These are phyloP conservation scores for Prionchulus punctatus DNA, from an alignment of 2,888 invertebrate species.

Conservation along the genomic window DNA sequence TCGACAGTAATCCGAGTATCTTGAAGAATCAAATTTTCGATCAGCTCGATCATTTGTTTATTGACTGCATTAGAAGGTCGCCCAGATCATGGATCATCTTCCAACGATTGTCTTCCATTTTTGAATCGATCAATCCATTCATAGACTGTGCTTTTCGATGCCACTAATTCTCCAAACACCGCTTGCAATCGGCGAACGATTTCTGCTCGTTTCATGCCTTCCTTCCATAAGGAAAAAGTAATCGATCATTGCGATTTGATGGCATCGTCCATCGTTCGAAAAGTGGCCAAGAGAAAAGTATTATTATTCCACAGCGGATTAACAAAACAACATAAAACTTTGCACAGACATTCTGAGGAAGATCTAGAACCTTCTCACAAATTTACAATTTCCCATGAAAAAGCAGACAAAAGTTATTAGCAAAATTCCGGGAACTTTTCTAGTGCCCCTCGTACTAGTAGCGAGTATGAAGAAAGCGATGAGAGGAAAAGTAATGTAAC, in stretches of 20 bases:
- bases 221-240: not conserved
- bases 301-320: too few relatives aligned
- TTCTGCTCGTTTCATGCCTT: not conserved
- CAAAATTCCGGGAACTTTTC: too few relatives aligned
- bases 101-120: not conserved
- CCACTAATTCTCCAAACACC: not conserved
- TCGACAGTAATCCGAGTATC: not conserved
- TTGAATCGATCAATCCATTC: not conserved
- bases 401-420: too few relatives aligned
- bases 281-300: too few relatives aligned
- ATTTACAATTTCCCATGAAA: too few relatives aligned
- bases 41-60: not conserved
- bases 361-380: too few relatives aligned
- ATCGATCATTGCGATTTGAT: not conserved
- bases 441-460: too few relatives aligned
- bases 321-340: too few relatives aligned
- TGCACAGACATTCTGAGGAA: too few relatives aligned
- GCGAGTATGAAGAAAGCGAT: too few relatives aligned
- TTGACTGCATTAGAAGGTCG: not conserved
- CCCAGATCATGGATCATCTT: not conserved
- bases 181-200: not conserved
- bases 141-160: not conserved
- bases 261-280: not conserved
- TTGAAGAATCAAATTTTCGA: not conserved
- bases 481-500: too few relatives aligned